These are phyloP conservation scores for Leptinotarsa undecemlineata DNA, from an alignment of 1,140 invertebrate genomes.

Conservation along the genomic window DNA sequence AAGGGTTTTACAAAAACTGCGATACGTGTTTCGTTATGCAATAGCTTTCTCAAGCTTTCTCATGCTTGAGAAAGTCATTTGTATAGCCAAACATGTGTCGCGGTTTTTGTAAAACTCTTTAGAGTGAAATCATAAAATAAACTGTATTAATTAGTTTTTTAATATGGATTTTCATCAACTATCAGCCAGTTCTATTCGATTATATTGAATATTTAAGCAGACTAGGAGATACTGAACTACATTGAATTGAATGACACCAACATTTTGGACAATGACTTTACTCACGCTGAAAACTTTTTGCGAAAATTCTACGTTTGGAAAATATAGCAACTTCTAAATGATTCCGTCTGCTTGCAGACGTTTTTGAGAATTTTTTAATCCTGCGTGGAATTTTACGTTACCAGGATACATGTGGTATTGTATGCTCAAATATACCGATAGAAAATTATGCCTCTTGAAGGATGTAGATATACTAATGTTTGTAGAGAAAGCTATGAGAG, in stretches of 20 bases:
- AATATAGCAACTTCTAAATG: constrained; percentile 57
- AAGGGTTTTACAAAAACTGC: too few relatives aligned
- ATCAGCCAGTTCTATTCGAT: too few relatives aligned
- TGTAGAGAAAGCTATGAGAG: constrained; percentile 51
- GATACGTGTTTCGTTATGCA: too few relatives aligned
- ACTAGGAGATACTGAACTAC: constrained; percentile 47
- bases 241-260: constrained; percentile 45
- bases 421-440: constrained; percentile 44
- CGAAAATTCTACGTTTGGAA: constrained; percentile 53
- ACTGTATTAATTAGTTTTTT: too few relatives aligned
- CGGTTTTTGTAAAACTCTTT: too few relatives aligned
- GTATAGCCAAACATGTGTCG: too few relatives aligned
- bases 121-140: too few relatives aligned
- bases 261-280: constrained; percentile 52
- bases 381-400: constrained; percentile 55
- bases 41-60: too few relatives aligned
- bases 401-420: constrained; percentile 50
- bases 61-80: too few relatives aligned
- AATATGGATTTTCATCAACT: too few relatives aligned
- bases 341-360: constrained; percentile 54
- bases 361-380: constrained; percentile 59
- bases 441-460: constrained; percentile 47
- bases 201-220: background rate
- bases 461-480: constrained; percentile 53
- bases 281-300: constrained; percentile 56